Base-by-base conservation (phyloP, 2,797 vertebrate genomes). In the Sardinella longiceps region DNA sequence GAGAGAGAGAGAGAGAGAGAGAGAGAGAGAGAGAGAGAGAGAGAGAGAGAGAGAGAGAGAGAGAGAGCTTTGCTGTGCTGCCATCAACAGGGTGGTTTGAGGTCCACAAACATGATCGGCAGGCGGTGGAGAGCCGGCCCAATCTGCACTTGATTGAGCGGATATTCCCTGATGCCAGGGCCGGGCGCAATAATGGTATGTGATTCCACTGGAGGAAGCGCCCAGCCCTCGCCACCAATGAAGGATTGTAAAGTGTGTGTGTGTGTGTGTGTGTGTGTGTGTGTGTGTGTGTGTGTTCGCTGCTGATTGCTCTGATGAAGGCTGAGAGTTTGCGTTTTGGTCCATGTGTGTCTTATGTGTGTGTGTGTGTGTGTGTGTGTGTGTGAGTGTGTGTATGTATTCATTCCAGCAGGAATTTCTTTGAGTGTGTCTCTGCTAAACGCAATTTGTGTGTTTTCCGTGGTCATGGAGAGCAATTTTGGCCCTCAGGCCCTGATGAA, bases 221-320 rank as follows among this genome's bases (percentile, higher is more conserved):
- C 20, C 53, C 53, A 56, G 20, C 20, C 5, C 53, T 18, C 53
- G 18, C n/a, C 56, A 60, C 56, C 63, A 70, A 15, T 70, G 63
- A 33, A 70, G 11, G 25, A 25, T 25, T 70, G 63, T 33, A 1
- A 58, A 58, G 25, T 0, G 60, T 28, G 60, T 28, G 60, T 11
- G 30, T 70, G 30, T 14, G 63, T 37, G 63, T 70, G 63, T 70
- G 30, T 66, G 63, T 66, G 63, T 66, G 63, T 33, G 63, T 66
- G 28, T 66, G 56, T 60, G 14, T 56, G 51, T 56, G 51, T 56
- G 51, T 56, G 11, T 3, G 51, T 56, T n/a, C n/a, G n/a, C n/a
- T n/a, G n/a, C n/a, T 66, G 60, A 20, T 53, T 53, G 51, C 15
- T 53, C 5, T 53, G 51, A 53, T 53, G 51, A 53, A 53, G 51